Evolutionary conservation across 2,797 vertebrate genomes (phyloP), one percentile per base, ranked within the genome.

Genomic region (Luscinia megarhynchos): DNA sequence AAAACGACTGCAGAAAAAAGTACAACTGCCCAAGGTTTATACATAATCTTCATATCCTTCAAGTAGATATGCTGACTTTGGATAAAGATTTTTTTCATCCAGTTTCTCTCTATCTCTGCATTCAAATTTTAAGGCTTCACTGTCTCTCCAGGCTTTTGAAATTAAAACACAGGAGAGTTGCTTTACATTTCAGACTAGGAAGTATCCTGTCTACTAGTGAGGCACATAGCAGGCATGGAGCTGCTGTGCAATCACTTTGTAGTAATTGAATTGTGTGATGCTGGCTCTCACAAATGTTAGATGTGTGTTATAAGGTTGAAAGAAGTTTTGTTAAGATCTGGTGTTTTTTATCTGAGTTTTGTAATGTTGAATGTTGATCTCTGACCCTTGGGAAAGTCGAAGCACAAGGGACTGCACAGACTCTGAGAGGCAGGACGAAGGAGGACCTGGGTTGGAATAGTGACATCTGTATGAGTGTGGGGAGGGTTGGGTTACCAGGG

Each of bases 381-480:
- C 24, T 24, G 19, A 2, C 63, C 12, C 27, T 27, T 48, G 18
- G 45, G 24, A 48, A 66, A 66, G 43, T 19, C 10, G 7, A 34
- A 66, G 43, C 43, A 27, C 2, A 10, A 27, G 48, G 12, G n/a
- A 48, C 24, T 48, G 32, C 63, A 48, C 24, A 66, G n/a, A 27
- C 17, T 48, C 12, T 11, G 1, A 48, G 45, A 66, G 45, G 24
- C 0, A 0, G 45, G n/a, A 48, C 2, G 4, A 48, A 48, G 45
- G 32, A 67, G 64, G n/a, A 36, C n/a, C 19, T 48, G 45, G 19
- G 26, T 38, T 1, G 2, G 46, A 29, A 38, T 27, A 50, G 26
- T 50, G 46, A 48, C 24, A 36, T 21, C 11, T 14, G 8, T 24
- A 27, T 3, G 6, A 66, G 19, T 68, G 26, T 38, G 26, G 11